Conservation (phyloP, 2,797 vertebrate species). For the Chaenodraco wilsoni region DNA sequence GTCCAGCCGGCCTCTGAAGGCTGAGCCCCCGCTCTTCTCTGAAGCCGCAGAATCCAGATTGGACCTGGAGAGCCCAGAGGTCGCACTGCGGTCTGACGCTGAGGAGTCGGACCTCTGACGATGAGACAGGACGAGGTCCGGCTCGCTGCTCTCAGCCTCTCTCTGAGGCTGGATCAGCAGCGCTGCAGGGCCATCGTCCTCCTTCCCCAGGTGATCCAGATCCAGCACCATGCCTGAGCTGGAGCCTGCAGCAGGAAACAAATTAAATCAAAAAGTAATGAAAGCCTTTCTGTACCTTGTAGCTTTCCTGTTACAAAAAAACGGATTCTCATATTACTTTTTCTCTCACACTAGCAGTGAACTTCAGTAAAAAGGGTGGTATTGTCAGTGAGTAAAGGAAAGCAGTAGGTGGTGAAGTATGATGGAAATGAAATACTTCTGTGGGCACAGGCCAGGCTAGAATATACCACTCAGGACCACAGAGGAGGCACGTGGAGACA, state of each 20-base stretch:
- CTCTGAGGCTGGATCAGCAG: conserved; percentile 69
- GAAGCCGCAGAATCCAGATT: conserved; percentile 56
- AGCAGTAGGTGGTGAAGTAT: conserved; percentile 29
- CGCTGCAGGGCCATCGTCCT: conserved; percentile 74
- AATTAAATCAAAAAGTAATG: conserved; percentile 16
- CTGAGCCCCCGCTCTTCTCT: conserved; percentile 59
- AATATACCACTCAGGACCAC: conserved; percentile 62
- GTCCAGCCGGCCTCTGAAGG: conserved; percentile 69
- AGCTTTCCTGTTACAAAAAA: background rate
- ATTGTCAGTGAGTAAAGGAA: conserved; percentile 18
- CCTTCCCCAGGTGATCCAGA: conserved; percentile 80
- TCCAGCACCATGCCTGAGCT: conserved; percentile 84
- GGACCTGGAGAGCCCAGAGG: conserved; percentile 51
- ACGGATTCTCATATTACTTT: background rate
- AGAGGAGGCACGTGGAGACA: conserved; percentile 63
- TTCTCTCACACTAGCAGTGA: conserved; percentile 5
- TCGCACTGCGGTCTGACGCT: conserved; percentile 67
- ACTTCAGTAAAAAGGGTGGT: conserved; percentile 2
- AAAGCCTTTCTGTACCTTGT: background rate
- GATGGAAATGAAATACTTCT: conserved; percentile 64
- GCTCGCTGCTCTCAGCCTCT: conserved; percentile 68
- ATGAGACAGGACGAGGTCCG: conserved; percentile 73
- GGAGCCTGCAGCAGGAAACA: conserved; percentile 73
- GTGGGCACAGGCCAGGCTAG: background rate
- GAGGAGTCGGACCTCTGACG: conserved; percentile 74